These are phyloP conservation scores for Macrophya alboannulata DNA, from an alignment of 2,888 invertebrate genomes.

Conservation along the genomic window DNA sequence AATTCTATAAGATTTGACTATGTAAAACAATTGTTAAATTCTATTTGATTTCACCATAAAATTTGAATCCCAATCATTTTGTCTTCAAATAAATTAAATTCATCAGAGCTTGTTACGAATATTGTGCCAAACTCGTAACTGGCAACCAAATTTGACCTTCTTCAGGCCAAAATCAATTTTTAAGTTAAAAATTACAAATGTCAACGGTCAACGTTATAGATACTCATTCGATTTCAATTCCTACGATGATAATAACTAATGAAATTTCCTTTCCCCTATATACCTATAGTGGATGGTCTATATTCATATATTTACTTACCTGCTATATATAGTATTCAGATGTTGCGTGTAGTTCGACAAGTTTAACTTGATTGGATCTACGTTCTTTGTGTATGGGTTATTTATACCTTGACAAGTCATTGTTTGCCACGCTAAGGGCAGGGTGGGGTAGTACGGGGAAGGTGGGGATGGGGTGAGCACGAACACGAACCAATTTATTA, in stretches of 20 bases:
- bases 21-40: neutral
- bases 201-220: neutral
- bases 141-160: neutral
- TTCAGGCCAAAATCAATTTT: neutral
- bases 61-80: neutral
- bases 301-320: neutral
- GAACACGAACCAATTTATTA: constrained; percentile 25
- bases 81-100: neutral
- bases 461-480: constrained; percentile 41
- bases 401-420: constrained; percentile 48
- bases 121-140: neutral
- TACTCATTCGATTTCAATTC: neutral
- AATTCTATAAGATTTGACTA: neutral
- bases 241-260: neutral
- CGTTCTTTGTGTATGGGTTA: constrained; percentile 50
- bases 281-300: neutral
- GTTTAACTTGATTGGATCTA: constrained; percentile 40
- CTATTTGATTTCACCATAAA: neutral
- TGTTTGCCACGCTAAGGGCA: constrained; percentile 37
- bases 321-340: neutral
- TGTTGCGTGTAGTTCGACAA: constrained; percentile 39
- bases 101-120: neutral
- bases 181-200: neutral
- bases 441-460: constrained; percentile 39
- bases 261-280: neutral